Percentiles rank a stretch among this genome's conserved stretches.
These are phyloP conservation scores for Drosophila lini DNA, from an alignment of 1,140 invertebrate species.

Conservation along the genomic window DNA sequence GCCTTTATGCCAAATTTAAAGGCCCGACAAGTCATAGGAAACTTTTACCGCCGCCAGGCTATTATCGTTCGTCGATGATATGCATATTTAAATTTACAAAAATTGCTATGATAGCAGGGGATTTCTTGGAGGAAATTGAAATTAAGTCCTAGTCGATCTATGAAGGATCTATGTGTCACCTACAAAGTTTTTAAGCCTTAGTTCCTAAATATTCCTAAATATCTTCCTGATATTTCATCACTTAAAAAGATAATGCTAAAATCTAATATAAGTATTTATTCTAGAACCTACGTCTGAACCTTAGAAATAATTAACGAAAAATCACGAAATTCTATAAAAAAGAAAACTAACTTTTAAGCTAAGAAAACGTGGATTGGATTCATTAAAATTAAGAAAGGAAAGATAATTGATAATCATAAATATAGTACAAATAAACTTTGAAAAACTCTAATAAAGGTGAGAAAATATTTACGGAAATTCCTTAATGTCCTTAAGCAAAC, in stretches of 20 bases:
- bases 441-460: too few relatives aligned
- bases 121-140: background rate
- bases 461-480: background rate
- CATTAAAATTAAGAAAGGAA: background rate
- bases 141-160: background rate
- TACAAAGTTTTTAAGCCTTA: background rate
- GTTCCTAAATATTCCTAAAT: background rate
- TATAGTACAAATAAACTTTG: background rate
- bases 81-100: conserved; percentile 3
- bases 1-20: conserved; percentile 14
- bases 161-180: background rate
- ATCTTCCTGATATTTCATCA: too few relatives aligned
- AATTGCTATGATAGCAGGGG: conserved; percentile 24
- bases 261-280: too few relatives aligned
- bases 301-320: background rate
- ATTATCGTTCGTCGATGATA: conserved; percentile 5
- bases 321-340: background rate
- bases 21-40: conserved; percentile 30
- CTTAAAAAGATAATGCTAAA: too few relatives aligned
- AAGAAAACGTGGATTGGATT: too few relatives aligned
- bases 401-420: background rate
- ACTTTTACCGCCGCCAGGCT: conserved; percentile 13
- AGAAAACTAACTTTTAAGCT: too few relatives aligned
- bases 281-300: background rate
- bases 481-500: background rate